Evolutionary conservation across 2,113 vertebrate species (phyloP).

Genomic region (Mastomys natalensis): DNA sequence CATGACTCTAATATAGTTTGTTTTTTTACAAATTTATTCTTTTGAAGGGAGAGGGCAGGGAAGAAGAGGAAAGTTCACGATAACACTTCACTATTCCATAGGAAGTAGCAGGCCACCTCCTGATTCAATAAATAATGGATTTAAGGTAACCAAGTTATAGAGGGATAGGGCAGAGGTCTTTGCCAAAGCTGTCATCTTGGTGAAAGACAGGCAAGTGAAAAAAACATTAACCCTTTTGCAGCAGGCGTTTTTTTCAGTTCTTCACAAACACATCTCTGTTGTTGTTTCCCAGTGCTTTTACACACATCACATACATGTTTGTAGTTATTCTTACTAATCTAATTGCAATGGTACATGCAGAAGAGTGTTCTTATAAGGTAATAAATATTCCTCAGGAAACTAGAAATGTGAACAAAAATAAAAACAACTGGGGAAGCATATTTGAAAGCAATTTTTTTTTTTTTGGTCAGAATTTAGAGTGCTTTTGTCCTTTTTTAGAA

Average conservation of each 20-base stretch:
- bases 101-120: neutral
- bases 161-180: neutral
- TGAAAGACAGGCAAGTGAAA: neutral
- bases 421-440: neutral
- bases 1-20: neutral
- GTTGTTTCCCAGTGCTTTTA: neutral
- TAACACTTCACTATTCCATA: constrained; percentile 1
- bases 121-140: constrained; percentile 44
- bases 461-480: neutral
- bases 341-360: neutral
- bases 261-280: neutral
- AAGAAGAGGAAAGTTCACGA: neutral
- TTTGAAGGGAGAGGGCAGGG: neutral
- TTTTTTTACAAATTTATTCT: constrained; percentile 20
- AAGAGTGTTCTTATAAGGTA: neutral
- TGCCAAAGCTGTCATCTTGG: neutral
- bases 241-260: neutral
- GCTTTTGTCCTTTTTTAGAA: too few species aligned
- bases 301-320: neutral
- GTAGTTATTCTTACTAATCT: neutral
- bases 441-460: neutral
- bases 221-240: neutral
- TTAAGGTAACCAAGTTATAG: constrained; percentile 25
- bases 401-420: neutral
- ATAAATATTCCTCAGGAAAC: neutral